phyloP scores from a whole-genome alignment of 2,888 invertebrate species.

The Spodoptera picta region DNA sequence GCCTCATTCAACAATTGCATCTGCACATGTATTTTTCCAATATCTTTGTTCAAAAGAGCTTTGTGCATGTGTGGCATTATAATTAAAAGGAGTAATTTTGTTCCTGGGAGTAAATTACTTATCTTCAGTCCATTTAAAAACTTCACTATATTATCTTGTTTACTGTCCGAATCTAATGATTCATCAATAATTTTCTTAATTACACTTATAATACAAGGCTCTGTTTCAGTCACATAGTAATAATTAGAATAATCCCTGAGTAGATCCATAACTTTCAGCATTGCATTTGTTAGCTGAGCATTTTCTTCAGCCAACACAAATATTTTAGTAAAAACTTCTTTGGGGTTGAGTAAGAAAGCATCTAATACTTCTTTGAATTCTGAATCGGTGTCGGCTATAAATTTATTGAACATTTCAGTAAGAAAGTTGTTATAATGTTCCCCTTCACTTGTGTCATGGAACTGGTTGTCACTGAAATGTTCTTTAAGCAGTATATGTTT shows the following conservation, averaged over 20 bases:
- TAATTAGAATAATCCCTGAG: constrained; percentile 72
- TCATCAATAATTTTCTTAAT: constrained; percentile 65
- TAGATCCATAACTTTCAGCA: constrained; percentile 73
- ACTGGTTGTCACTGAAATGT: constrained; percentile 68
- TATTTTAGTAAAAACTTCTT: constrained; percentile 71
- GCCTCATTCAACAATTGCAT: constrained; percentile 68
- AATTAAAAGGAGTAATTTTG: constrained; percentile 73
- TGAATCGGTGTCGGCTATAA: constrained; percentile 65
- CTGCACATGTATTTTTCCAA: constrained; percentile 66
- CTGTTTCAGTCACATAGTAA: constrained; percentile 75
- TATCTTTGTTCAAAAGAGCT: constrained; percentile 68
- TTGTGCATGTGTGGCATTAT: constrained; percentile 80
- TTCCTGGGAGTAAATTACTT: constrained; percentile 64
- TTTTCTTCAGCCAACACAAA: constrained; percentile 75
- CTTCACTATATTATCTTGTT: constrained; percentile 69
- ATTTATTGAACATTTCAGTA: constrained; percentile 79
- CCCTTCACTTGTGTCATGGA: constrained; percentile 64
- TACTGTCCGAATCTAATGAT: constrained; percentile 63
- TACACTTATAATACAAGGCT: constrained; percentile 71
- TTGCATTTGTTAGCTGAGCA: constrained; percentile 71
- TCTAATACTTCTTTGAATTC: constrained; percentile 72
- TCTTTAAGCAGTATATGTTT: constrained; percentile 71
- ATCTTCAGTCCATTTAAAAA: constrained; percentile 74
- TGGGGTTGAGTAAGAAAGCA: constrained; percentile 79
- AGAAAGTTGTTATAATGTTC: constrained; percentile 64